Evolutionary conservation across 2,113 vertebrate species (phyloP).

Genomic region (Salvelinus alpinus): DNA sequence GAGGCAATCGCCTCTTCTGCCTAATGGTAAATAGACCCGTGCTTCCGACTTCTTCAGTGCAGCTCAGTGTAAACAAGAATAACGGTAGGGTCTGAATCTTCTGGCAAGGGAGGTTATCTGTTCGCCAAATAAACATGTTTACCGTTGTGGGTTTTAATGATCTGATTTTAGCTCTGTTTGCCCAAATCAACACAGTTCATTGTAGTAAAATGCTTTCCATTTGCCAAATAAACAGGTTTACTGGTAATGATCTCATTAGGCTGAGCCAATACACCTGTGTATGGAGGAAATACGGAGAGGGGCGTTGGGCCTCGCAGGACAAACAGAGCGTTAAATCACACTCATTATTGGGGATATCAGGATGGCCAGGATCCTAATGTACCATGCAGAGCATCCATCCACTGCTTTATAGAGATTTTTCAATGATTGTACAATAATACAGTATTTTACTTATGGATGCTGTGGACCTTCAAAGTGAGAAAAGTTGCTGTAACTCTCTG

Average conservation of each 20-base stretch:
- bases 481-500: no score
- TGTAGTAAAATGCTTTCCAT: slow-evolving; percentile 63
- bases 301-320: slow-evolving; percentile 66
- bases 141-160: slow-evolving; percentile 70
- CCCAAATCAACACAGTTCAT: slow-evolving; percentile 67
- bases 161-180: slow-evolving; percentile 71
- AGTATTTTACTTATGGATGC: no score
- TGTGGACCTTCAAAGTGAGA: no score
- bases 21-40: no score
- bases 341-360: slow-evolving; percentile 74
- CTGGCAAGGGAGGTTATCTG: neutral
- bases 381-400: slow-evolving; percentile 75
- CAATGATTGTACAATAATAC: neutral
- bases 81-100: no score
- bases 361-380: slow-evolving; percentile 73
- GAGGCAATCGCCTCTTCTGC: neutral
- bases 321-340: slow-evolving; percentile 80
- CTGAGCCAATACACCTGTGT: slow-evolving; percentile 75
- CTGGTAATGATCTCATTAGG: slow-evolving; percentile 75
- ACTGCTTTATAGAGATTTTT: slow-evolving; percentile 71
- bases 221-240: slow-evolving; percentile 71
- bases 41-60: no score
- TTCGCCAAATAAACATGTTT: slow-evolving; percentile 48
- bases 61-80: no score
- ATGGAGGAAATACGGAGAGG: slow-evolving; percentile 61